phyloP scores from a whole-genome alignment of 92 coral and sea anemone species.

The Micromussa lordhowensis region DNA sequence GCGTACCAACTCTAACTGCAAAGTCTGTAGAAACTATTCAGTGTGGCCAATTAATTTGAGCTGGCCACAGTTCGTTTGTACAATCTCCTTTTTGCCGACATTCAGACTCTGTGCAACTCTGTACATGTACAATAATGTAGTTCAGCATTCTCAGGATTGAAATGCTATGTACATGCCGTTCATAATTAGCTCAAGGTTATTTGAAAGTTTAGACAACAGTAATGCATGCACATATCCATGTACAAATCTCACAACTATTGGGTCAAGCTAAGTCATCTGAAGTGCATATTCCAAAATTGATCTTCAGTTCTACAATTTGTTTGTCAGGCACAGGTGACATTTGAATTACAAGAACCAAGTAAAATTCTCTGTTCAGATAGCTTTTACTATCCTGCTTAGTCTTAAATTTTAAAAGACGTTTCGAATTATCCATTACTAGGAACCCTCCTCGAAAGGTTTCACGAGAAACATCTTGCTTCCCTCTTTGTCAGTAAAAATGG shows the following conservation, averaged over 20 bases:
- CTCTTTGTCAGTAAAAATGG: constrained; percentile 81
- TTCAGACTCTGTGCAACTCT: too few species aligned
- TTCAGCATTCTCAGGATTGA: too few species aligned
- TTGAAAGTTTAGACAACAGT: background rate
- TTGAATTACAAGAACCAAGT: background rate
- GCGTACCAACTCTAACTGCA: too few species aligned
- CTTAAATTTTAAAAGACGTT: background rate
- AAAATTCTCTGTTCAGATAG: background rate
- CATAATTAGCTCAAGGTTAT: background rate
- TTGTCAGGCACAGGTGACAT: background rate
- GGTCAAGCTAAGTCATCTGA: background rate
- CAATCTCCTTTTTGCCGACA: too few species aligned
- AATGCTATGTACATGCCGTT: too few species aligned
- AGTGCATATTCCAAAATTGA: background rate
- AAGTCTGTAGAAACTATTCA: too few species aligned
- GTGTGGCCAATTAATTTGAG: too few species aligned
- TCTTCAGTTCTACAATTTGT: background rate
- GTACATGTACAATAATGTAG: too few species aligned
- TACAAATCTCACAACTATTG: background rate
- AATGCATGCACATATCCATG: background rate
- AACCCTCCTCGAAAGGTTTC: constrained; percentile 74
- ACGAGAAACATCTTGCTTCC: constrained; percentile 91
- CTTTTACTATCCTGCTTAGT: background rate
- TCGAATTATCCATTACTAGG: background rate
- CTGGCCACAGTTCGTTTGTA: too few species aligned